A percentile compares a stretch with the other conserved stretches of the same genome.
phyloP scores from a whole-genome alignment of 2,888 invertebrate species.

The Mellilla xanthometata region DNA sequence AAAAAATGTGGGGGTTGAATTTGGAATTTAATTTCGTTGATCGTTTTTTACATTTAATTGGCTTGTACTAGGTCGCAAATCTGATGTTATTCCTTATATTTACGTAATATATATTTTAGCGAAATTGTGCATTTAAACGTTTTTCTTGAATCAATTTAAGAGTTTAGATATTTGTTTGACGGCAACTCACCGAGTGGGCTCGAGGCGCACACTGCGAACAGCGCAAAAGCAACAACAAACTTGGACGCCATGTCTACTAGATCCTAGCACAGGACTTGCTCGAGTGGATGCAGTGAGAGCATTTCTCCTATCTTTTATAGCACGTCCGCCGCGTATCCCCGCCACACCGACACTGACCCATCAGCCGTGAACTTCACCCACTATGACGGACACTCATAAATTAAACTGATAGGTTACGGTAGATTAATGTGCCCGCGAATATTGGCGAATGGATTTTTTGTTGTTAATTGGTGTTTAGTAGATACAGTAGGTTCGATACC shows the following conservation, averaged over 20 bases:
- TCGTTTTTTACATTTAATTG: no score
- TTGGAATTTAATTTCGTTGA: no score
- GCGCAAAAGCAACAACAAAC: slow-evolving; percentile 59
- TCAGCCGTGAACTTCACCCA: slow-evolving; percentile 71
- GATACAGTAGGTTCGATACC: slow-evolving; percentile 23
- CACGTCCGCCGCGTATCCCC: slow-evolving; percentile 43
- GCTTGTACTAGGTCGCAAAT: no score
- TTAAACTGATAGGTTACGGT: slow-evolving; percentile 63
- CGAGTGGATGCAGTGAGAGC: slow-evolving; percentile 76
- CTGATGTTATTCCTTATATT: no score
- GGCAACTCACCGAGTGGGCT: slow-evolving; percentile 63
- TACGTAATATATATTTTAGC: no score
- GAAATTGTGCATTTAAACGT: no score
- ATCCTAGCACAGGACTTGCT: slow-evolving; percentile 49
- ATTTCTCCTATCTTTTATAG: slow-evolving; percentile 78
- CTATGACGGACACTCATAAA: slow-evolving; percentile 65
- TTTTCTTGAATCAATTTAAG: no score
- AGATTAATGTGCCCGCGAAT: slow-evolving; percentile 50
- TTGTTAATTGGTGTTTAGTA: slow-evolving; percentile 29
- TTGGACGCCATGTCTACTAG: slow-evolving; percentile 61
- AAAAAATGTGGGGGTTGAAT: no score
- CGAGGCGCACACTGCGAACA: slow-evolving; percentile 60
- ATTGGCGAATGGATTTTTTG: slow-evolving; percentile 28
- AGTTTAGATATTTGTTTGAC: not conserved
- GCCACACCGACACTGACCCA: slow-evolving; percentile 55